phyloP scores from a whole-genome alignment of 2,113 vertebrate genomes.

The Paralichthys olivaceus region DNA sequence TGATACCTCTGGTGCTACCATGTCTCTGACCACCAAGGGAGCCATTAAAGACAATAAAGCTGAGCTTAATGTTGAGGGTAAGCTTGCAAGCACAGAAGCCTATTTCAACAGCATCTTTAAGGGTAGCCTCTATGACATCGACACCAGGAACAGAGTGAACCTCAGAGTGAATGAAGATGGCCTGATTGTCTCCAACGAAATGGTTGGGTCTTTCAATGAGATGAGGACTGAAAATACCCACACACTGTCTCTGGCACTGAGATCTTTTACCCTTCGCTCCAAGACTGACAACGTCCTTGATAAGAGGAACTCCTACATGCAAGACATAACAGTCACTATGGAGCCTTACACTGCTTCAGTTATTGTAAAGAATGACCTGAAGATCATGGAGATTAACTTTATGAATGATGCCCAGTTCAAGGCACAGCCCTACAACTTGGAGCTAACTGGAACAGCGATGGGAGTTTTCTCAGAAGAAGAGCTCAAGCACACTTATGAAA shows the following conservation, averaged over 20 bases:
- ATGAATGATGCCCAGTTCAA: constrained; percentile 84
- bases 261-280: constrained; percentile 82
- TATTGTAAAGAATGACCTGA: constrained; percentile 84
- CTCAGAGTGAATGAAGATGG: constrained; percentile 87
- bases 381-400: constrained; percentile 81
- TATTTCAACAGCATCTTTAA: constrained; percentile 82
- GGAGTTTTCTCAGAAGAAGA: constrained; percentile 82
- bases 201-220: constrained; percentile 86
- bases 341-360: constrained; percentile 79
- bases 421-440: constrained; percentile 84
- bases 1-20: constrained; percentile 82
- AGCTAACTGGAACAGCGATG: constrained; percentile 84
- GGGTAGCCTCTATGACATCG: constrained; percentile 82
- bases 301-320: constrained; percentile 87
- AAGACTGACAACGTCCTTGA: constrained; percentile 87
- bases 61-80: constrained; percentile 86
- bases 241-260: constrained; percentile 82
- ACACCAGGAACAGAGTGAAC: constrained; percentile 86
- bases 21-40: constrained; percentile 85
- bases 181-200: constrained; percentile 84
- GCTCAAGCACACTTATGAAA: constrained; percentile 87
- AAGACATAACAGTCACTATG: constrained; percentile 85
- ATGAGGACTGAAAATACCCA: constrained; percentile 86
- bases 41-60: constrained; percentile 84
- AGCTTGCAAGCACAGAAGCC: constrained; percentile 81